Evolutionary conservation across 2,797 vertebrate genomes (phyloP), one percentile per base, ranked within the genome.

Genomic region (Pitangus sulphuratus): DNA sequence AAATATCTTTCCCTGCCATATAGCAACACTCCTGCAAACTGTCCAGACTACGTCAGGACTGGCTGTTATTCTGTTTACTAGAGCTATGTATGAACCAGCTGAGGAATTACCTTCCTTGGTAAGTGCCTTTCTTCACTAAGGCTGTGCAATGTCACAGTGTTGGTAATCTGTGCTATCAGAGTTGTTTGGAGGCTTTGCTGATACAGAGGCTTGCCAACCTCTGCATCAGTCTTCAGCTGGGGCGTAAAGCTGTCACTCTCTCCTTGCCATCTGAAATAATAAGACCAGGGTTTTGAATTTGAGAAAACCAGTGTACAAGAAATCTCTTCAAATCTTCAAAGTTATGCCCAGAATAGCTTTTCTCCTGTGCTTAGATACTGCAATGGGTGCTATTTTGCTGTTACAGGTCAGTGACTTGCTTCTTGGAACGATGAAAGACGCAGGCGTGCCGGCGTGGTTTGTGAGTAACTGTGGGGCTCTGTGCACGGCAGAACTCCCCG

Each of bases 41-140:
- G 98, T 99, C 75, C 99, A 99, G 96, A 99, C 98, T 64, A 99
- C 99, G 12, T 98, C 99, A 2, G 99, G 99, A 50, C 98, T 99
- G 98, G 99, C 99, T 2, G 95, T 99, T 51, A 97, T 99, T 94
- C 97, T 99, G 50, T 97, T 99, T 78, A 97, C 98, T 94, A 98
- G 98, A 93, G 98, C 98, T 24, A 98, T 99, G 97, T 98, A 99
- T 97, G 98, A 98, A 33, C 96, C 98, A 51, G 93, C 84, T 96
- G 98, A 99, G 77, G 87, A 97, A 35, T 94, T 99, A 28, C 98
- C 99, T 56, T 96, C 96, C 40, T 96, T 99, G 98, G 99, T 99
- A 93, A 99, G 99, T 98, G 22, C 39, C 15, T 87, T 75, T 96
- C 40, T 85, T 93, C 28, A 10, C 48, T 78, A 11, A 72, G 45